Percentiles rank a stretch among this genome's conserved stretches.
Evolutionary conservation across 2,888 invertebrate species (phyloP).

Genomic region (Corythucha ciliata): DNA sequence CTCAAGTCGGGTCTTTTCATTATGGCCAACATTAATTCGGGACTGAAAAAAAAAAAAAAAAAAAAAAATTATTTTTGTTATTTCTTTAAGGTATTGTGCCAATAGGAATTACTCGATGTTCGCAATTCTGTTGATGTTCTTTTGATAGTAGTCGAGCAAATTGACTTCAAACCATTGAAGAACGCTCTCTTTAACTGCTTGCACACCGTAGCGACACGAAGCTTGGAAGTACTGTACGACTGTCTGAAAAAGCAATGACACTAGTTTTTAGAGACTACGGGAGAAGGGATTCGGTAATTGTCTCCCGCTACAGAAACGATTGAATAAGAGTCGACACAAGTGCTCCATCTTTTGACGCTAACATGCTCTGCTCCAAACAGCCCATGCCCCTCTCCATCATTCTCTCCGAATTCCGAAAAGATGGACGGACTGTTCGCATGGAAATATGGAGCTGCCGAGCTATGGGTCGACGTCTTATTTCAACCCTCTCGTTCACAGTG

Average conservation of each 20-base stretch:
- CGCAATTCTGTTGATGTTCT: slow-evolving; percentile 48
- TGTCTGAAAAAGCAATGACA: slow-evolving; percentile 47
- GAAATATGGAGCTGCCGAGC: too few species aligned
- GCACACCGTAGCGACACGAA: slow-evolving; percentile 57
- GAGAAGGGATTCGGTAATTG: too few species aligned
- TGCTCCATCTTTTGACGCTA: too few species aligned
- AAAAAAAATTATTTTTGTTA: not conserved
- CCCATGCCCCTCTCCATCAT: too few species aligned
- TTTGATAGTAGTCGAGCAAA: slow-evolving; percentile 51
- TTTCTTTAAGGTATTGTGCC: not conserved
- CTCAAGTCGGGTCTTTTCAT: slow-evolving; percentile 56
- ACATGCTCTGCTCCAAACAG: too few species aligned
- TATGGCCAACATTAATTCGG: slow-evolving; percentile 55
- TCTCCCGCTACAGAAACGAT: too few species aligned
- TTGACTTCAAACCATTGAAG: slow-evolving; percentile 62
- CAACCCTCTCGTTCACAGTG: too few species aligned
- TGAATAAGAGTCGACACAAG: too few species aligned
- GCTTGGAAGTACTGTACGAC: slow-evolving; percentile 59
- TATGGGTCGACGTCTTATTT: too few species aligned
- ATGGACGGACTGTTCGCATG: too few species aligned
- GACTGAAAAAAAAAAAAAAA: slow-evolving; percentile 39
- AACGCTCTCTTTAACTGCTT: slow-evolving; percentile 52
- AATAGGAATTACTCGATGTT: slow-evolving; percentile 45
- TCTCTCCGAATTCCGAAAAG: too few species aligned
- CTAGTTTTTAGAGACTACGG: too few species aligned